Percentiles rank a stretch among this genome's conserved stretches.
phyloP scores from a whole-genome alignment of 2,113 vertebrate species.

The Embiotoca jacksoni region DNA sequence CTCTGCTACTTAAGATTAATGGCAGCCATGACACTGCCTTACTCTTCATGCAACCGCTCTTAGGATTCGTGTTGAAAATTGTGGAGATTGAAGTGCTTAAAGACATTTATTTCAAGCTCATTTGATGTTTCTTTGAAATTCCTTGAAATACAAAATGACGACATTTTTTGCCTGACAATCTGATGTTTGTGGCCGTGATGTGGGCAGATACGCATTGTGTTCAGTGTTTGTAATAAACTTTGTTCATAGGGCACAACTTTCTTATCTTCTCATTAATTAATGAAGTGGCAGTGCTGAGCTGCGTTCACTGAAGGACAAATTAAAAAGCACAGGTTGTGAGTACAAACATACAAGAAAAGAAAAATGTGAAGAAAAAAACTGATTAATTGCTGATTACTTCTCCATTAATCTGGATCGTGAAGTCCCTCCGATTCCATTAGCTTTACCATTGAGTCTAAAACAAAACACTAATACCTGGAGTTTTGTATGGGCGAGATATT shows the following conservation, averaged over 20 bases:
- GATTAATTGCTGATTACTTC: conserved; percentile 53
- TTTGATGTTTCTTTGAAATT: conserved; percentile 59
- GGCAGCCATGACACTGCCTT: conserved; percentile 55
- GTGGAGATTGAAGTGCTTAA: not conserved
- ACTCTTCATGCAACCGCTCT: conserved; percentile 30
- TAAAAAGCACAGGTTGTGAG: conserved; percentile 39
- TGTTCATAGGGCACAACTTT: conserved; percentile 38
- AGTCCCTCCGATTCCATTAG: conserved; percentile 53
- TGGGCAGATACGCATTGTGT: not conserved
- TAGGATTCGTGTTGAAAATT: conserved; percentile 25
- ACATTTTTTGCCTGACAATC: conserved; percentile 23
- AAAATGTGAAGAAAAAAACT: conserved; percentile 15
- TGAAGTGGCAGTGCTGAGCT: conserved; percentile 38
- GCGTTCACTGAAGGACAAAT: conserved; percentile 65
- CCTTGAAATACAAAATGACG: conserved; percentile 22
- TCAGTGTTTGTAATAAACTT: conserved; percentile 31
- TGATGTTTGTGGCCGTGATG: conserved; percentile 21
- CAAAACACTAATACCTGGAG: conserved; percentile 46
- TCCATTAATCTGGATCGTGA: conserved; percentile 51
- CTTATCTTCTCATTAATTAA: conserved; percentile 57
- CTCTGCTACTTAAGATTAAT: conserved; percentile 80
- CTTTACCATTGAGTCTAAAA: conserved; percentile 63
- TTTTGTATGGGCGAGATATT: conserved; percentile 42
- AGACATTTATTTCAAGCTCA: conserved; percentile 39
- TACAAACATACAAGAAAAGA: conserved; percentile 25